Evolutionary conservation across 2,888 invertebrate species (phyloP), one percentile per base, ranked within the genome.

Genomic region (Nysson spinosus): DNA sequence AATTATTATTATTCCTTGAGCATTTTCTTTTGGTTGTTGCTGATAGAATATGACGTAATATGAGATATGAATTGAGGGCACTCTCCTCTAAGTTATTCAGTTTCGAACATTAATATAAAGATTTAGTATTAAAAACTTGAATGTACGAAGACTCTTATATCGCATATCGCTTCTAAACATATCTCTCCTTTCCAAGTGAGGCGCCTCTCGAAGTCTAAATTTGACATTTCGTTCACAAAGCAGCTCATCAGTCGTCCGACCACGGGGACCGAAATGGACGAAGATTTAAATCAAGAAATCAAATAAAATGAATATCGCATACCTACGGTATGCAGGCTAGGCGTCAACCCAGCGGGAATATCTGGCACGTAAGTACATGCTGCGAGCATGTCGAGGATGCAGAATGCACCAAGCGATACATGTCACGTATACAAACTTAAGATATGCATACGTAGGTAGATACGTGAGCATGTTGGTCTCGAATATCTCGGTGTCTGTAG

Each of bases 341-440:
- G 75, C 75, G 75, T 72, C 72, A 75, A 72, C 75, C 57, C 75
- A 75, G 75, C 75, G 64, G 75, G 75, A 43, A 61, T 75, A 75
- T 75, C 75, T 64, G 72, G 62, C 75, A 62, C 72, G 65, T 69
- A 75, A 75, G 75, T 72, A 72, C 75, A 75, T 61, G 74, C 74
- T 66, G 52, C 61, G 63, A 63, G 68, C 58, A 68, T 70, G 74
- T 66, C 63, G 47, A 39, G 28, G 64, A 39, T 52, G 55, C 50
- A 47, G 43, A 44, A 24, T 58, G 67, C 46, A 30, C 42, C 20
- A 30, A 56, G 61, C 60, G 58, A 47, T 52, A 43, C 55, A 9
- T 35, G 50, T 16, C 44, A 17, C 19, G 16, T 1, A 30, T n/a
- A n/a, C n/a, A n/a, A n/a, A n/a, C n/a, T n/a, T n/a, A n/a, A n/a